These are phyloP conservation scores for Andrena bicolor DNA, from an alignment of 2,888 invertebrate species.

Conservation along the genomic window DNA sequence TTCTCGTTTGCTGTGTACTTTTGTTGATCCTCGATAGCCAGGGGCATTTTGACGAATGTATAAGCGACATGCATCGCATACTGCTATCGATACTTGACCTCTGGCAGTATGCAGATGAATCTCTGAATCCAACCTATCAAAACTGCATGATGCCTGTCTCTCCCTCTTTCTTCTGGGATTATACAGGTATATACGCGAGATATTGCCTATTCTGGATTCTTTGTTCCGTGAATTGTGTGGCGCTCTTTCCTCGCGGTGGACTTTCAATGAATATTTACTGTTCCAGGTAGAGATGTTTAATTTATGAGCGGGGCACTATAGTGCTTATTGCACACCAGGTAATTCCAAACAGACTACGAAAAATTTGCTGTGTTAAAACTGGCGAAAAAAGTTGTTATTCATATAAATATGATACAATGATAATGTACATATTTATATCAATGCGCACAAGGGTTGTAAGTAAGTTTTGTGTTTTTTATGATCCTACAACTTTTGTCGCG, in stretches of 20 bases:
- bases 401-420: too few species aligned
- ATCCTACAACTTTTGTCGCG: too few species aligned
- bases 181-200: constrained; percentile 3
- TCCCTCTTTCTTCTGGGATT: background rate
- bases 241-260: background rate
- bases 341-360: too few species aligned
- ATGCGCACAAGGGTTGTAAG: too few species aligned
- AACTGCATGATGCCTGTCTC: background rate
- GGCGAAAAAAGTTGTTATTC: too few species aligned
- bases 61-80: constrained; percentile 31
- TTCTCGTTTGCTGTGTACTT: constrained; percentile 49
- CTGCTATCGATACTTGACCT: constrained; percentile 41
- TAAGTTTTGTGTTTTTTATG: too few species aligned
- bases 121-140: constrained; percentile 22
- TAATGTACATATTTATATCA: too few species aligned
- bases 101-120: constrained; percentile 19
- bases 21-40: constrained; percentile 55
- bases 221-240: background rate
- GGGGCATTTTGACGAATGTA: constrained; percentile 43
- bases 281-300: background rate
- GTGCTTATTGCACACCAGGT: too few species aligned
- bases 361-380: too few species aligned
- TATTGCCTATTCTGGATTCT: background rate
- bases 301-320: background rate
- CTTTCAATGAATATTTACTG: constrained; percentile 1